Percentiles rank a stretch among this genome's conserved stretches.
These are phyloP conservation scores for Drepana arcuata DNA, from an alignment of 1,140 invertebrate species.

Conservation along the genomic window DNA sequence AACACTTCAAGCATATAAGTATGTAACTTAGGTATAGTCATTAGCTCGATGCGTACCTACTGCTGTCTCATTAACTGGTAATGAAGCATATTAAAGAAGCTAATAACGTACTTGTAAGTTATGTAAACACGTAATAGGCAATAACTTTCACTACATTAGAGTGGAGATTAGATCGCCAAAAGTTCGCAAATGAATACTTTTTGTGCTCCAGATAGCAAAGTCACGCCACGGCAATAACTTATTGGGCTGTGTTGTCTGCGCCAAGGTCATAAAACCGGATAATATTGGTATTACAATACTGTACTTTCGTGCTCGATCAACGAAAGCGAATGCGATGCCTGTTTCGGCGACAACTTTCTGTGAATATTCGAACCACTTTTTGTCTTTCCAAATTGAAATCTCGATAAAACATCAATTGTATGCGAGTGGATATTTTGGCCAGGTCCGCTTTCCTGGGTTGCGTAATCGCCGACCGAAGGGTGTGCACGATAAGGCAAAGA, in stretches of 20 bases:
- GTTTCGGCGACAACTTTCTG: conserved; percentile 54
- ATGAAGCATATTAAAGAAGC: too few species aligned
- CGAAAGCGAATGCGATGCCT: conserved; percentile 49
- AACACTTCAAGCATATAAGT: too few species aligned
- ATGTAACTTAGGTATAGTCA: too few species aligned
- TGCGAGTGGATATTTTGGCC: conserved; percentile 19
- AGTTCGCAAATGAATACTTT: conserved; percentile 41
- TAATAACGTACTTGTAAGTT: too few species aligned
- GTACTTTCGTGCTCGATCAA: conserved; percentile 38
- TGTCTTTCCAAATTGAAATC: conserved; percentile 51
- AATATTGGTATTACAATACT: conserved; percentile 33
- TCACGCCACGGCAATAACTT: conserved; percentile 32
- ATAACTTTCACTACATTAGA: conserved; percentile 51
- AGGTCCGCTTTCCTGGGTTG: conserved; percentile 51
- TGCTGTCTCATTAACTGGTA: too few species aligned
- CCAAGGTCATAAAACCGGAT: conserved; percentile 52
- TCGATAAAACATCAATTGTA: conserved; percentile 49
- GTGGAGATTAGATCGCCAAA: conserved; percentile 33
- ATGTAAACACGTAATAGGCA: too few species aligned
- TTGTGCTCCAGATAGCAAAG: conserved; percentile 40
- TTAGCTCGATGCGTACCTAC: too few species aligned
- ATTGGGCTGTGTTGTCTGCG: conserved; percentile 23
- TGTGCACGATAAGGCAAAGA: conserved; percentile 37
- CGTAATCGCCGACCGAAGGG: conserved; percentile 36
- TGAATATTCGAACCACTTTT: conserved; percentile 50